Percentiles rank a stretch among this genome's conserved stretches.
phyloP scores from a whole-genome alignment of 2,888 invertebrate genomes.

The Ophion ellenae region DNA sequence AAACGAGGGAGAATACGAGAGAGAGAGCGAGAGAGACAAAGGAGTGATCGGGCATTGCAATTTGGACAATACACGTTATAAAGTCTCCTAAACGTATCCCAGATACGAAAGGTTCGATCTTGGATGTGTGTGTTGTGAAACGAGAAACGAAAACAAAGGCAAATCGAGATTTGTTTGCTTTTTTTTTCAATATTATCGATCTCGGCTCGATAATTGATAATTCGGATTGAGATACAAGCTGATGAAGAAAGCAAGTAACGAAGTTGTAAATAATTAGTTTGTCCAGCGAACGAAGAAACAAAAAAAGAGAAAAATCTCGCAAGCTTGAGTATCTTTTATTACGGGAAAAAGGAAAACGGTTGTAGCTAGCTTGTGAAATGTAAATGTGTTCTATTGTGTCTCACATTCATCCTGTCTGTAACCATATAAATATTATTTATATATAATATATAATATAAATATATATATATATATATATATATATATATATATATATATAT shows the following conservation, averaged over 20 bases:
- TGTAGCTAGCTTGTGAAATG: slow-evolving; percentile 64
- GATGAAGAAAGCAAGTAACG: slow-evolving; percentile 29
- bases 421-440: slow-evolving; percentile 55
- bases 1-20: slow-evolving; percentile 2
- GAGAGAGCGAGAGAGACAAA: neutral
- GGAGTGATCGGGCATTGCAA: neutral
- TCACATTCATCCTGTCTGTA: slow-evolving; percentile 62
- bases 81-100: slow-evolving; percentile 8
- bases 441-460: slow-evolving; percentile 18
- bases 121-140: neutral
- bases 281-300: slow-evolving; percentile 61
- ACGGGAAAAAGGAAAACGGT: slow-evolving; percentile 54
- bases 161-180: neutral
- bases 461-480: slow-evolving; percentile 51
- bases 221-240: slow-evolving; percentile 21
- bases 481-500: slow-evolving; percentile 43
- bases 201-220: slow-evolving; percentile 3
- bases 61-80: slow-evolving; percentile 10
- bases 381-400: slow-evolving; percentile 65
- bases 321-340: slow-evolving; percentile 65
- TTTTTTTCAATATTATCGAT: slow-evolving; percentile 8
- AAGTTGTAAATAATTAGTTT: slow-evolving; percentile 72
- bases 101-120: neutral
- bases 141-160: slow-evolving; percentile 5
- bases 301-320: slow-evolving; percentile 41